These are phyloP conservation scores for Yasuhikotakia modesta DNA, from an alignment of 2,797 vertebrate species.

Conservation along the genomic window DNA sequence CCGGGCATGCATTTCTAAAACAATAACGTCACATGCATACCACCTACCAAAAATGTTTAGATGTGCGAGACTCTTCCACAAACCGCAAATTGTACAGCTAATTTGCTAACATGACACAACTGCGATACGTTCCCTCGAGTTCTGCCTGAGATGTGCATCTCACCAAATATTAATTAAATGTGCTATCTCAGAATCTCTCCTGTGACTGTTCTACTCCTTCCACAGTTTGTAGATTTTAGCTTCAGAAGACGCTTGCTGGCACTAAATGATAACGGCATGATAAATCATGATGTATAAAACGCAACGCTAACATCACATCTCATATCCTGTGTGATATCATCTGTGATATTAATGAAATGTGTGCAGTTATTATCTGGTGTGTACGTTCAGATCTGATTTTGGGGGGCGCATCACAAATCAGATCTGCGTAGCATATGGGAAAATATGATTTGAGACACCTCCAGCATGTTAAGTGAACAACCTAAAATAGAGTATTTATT, in stretches of 20 bases:
- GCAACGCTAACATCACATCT: background rate
- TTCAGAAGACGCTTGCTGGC: background rate
- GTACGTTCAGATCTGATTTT: background rate
- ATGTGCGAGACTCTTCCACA: background rate
- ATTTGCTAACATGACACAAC: conserved; percentile 25
- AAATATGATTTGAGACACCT: conserved; percentile 14
- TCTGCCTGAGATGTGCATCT: conserved; percentile 18
- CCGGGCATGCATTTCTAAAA: background rate
- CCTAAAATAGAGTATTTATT: conserved; percentile 16
- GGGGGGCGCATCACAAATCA: conserved; percentile 9
- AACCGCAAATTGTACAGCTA: background rate
- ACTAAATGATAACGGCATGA: conserved; percentile 14
- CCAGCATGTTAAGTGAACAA: background rate
- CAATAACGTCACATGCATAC: background rate
- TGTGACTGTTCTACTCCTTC: background rate
- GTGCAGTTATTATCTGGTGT: background rate
- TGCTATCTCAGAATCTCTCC: conserved; percentile 41
- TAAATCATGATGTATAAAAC: background rate
- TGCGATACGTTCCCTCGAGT: conserved; percentile 25
- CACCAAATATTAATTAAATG: conserved; percentile 40
- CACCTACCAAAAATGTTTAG: background rate
- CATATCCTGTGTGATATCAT: background rate
- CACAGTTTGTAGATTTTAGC: background rate
- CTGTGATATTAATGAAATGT: conserved; percentile 3
- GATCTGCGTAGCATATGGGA: conserved; percentile 8